These are phyloP conservation scores for Scaptodrosophila lebanonensis DNA, from an alignment of 1,140 invertebrate genomes.

Conservation along the genomic window DNA sequence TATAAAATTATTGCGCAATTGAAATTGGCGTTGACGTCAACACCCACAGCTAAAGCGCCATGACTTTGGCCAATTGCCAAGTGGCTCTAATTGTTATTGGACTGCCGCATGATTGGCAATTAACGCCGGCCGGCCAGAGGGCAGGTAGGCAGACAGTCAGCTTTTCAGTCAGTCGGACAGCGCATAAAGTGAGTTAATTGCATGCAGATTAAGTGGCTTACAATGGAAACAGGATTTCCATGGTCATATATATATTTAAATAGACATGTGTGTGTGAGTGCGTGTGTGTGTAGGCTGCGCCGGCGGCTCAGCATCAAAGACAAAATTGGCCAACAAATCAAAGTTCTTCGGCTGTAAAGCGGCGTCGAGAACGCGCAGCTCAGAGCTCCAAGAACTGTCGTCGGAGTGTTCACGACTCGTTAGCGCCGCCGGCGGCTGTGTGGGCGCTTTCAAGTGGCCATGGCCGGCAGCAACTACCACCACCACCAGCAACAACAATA, in stretches of 20 bases:
- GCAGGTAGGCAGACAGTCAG: too few species aligned
- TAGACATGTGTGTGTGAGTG: constrained; percentile 1
- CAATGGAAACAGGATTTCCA: constrained; percentile 37
- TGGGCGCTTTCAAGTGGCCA: constrained; percentile 51
- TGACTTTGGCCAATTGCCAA: too few species aligned
- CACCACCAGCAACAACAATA: constrained; percentile 5
- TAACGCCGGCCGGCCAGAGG: too few species aligned
- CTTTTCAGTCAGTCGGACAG: too few species aligned
- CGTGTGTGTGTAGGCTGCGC: constrained; percentile 6
- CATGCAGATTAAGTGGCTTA: constrained; percentile 25
- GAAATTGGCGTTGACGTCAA: too few species aligned
- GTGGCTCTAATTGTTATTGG: too few species aligned
- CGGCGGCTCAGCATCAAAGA: constrained; percentile 35
- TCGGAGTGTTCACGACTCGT: constrained; percentile 15
- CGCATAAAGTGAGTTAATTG: constrained; percentile 30
- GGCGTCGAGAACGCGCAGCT: constrained; percentile 20
- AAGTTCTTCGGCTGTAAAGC: constrained; percentile 37
- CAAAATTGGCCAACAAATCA: constrained; percentile 33
- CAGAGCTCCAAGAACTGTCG: constrained; percentile 23
- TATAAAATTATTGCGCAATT: too few species aligned
- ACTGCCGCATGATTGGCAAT: constrained; percentile 19
- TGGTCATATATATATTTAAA: constrained; percentile 14
- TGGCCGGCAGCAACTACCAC: constrained; percentile 27
- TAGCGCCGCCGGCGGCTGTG: constrained; percentile 32
- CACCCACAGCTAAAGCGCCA: too few species aligned